Evolutionary conservation across 2,797 vertebrate genomes (phyloP), one percentile per base, ranked within the genome.

Genomic region (Neosalanx taihuensis): DNA sequence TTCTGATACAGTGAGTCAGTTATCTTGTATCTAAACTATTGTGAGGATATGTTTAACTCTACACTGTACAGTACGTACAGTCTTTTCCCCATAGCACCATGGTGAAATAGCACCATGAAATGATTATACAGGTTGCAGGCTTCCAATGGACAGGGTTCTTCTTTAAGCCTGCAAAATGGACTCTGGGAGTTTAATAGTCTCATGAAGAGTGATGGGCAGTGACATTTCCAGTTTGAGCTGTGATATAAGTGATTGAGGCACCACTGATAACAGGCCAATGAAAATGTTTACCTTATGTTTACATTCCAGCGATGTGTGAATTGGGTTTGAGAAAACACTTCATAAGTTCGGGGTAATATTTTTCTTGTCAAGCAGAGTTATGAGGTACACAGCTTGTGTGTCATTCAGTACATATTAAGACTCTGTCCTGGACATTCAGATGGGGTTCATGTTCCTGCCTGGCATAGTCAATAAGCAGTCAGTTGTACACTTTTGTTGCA

Each of bases 231-330:
- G 79, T 89, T 85, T 90, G 90, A 90, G 91, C 87, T 85, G 81
- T 79, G 75, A 63, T 78, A 71, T 2, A 80, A 86, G 87, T 82
- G 76, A 86, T 85, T 80, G 84, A 86, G 83, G 87, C 64, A 89
- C 90, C 89, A 90, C 89, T 89, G 89, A 87, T 71, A 84, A 87
- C 83, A 84, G 90, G 90, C 89, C 90, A 91, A 90, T 88, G 89
- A 91, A 88, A 81, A 87, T 80, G 89, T 92, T 90, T 92, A 92
- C 90, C 87, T 85, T 82, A 85, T 92, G 90, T 91, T 92, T 92
- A 92, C 91, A 90, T 92, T 92, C 88, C 87, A 91, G 80, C 81
- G 83, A 85, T 83, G 77, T 76, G 67, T 80, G 83, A 85, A 84
- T 86, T 76, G 70, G 81, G 72, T 85, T 81, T 79, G 83, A 71